Conservation (phyloP, 2,888 invertebrate species). For the Eubasilissa splendida region DNA sequence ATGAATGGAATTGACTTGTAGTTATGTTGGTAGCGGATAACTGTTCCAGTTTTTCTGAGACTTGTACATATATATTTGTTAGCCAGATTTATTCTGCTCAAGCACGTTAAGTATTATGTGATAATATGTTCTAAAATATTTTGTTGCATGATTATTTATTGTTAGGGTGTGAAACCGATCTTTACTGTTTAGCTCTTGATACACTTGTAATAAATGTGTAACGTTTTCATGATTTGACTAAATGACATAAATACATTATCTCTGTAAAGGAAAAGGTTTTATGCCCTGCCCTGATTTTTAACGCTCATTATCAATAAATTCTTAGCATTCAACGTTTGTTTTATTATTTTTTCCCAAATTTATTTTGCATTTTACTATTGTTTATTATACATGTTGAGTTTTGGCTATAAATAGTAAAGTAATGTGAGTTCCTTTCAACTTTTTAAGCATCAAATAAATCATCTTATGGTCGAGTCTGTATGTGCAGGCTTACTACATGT, state of each 20-base stretch:
- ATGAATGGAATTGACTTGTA: constrained; percentile 58
- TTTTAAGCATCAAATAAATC: too few species aligned
- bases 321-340: constrained; percentile 29
- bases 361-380: background rate
- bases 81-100: constrained; percentile 22
- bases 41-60: constrained; percentile 3
- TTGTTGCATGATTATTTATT: constrained; percentile 38
- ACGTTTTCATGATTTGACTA: too few species aligned
- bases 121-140: constrained; percentile 36
- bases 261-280: constrained; percentile 11
- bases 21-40: constrained; percentile 32
- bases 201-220: too few species aligned
- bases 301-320: constrained; percentile 24
- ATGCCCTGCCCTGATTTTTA: background rate
- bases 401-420: too few species aligned
- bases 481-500: too few species aligned
- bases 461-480: too few species aligned
- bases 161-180: background rate
- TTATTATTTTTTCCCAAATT: constrained; percentile 16
- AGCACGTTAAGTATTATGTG: constrained; percentile 35
- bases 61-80: constrained; percentile 17
- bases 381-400: background rate
- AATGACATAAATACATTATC: background rate
- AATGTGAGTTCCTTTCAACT: too few species aligned
- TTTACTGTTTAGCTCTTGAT: background rate